Evolutionary conservation across 2,113 vertebrate species (phyloP).

Genomic region (Orcinus orca): DNA sequence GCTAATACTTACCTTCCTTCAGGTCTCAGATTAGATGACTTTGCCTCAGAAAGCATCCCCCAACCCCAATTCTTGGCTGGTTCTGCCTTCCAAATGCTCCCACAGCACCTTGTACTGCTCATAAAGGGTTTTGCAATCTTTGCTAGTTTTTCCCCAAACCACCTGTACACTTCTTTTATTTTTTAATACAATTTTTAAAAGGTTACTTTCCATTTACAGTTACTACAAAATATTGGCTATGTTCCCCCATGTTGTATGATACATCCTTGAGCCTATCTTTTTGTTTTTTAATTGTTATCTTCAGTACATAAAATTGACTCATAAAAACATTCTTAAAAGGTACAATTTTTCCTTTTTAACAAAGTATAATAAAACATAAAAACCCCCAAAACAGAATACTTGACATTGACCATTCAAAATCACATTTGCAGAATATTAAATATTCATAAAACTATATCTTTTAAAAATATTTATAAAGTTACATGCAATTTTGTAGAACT

Average conservation of each 20-base stretch:
- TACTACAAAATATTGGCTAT: background rate
- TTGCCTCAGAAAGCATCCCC: background rate
- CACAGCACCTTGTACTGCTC: background rate
- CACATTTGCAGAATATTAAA: slow-evolving; percentile 89
- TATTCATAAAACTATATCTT: slow-evolving; percentile 89
- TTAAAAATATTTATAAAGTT: slow-evolving; percentile 86
- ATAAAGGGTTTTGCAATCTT: background rate
- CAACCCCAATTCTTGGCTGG: background rate
- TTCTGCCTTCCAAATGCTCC: background rate
- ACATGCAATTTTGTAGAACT: too few species aligned
- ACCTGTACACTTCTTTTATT: background rate
- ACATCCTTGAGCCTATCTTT: background rate
- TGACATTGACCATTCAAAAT: slow-evolving; percentile 89
- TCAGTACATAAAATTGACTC: too few species aligned
- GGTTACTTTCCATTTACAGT: background rate
- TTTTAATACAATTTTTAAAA: background rate
- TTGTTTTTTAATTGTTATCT: too few species aligned
- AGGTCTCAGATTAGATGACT: background rate
- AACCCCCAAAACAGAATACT: slow-evolving; percentile 87
- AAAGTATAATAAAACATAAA: too few species aligned
- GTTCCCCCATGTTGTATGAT: background rate
- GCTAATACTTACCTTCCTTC: background rate
- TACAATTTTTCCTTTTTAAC: too few species aligned
- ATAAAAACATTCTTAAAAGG: too few species aligned
- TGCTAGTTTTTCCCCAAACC: background rate